phyloP scores from a whole-genome alignment of 2,888 invertebrate genomes.

The Malthinus seriepunctatus region DNA sequence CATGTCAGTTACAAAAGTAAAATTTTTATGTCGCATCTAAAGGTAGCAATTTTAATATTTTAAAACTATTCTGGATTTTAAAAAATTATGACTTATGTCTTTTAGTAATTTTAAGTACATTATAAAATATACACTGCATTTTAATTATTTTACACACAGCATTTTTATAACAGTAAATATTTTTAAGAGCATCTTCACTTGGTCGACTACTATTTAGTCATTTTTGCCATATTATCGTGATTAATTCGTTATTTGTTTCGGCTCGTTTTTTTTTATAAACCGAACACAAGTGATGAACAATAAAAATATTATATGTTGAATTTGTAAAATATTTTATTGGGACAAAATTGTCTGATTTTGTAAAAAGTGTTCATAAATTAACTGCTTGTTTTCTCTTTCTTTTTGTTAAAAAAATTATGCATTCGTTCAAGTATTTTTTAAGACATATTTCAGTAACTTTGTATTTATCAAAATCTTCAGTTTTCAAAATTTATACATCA shows the following conservation, averaged over 20 bases:
- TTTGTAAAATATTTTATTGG: slow-evolving; percentile 17
- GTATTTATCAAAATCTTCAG: too few relatives aligned
- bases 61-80: neutral
- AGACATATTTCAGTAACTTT: too few relatives aligned
- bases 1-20: neutral
- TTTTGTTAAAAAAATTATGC: too few relatives aligned
- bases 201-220: slow-evolving; percentile 20
- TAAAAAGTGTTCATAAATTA: too few relatives aligned
- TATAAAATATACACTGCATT: neutral
- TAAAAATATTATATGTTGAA: slow-evolving; percentile 13
- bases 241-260: slow-evolving; percentile 24
- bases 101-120: slow-evolving; percentile 6
- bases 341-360: slow-evolving; percentile 1
- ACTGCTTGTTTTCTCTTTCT: too few relatives aligned
- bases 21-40: too few relatives aligned
- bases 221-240: slow-evolving; percentile 26
- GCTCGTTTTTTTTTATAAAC: slow-evolving; percentile 34
- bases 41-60: neutral
- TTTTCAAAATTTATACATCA: too few relatives aligned
- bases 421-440: too few relatives aligned
- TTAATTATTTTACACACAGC: neutral
- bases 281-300: slow-evolving; percentile 25
- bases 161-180: neutral
- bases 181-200: slow-evolving; percentile 19
- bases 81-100: neutral